phyloP scores from a whole-genome alignment of 1,140 invertebrate genomes.

The Zaprionus inermis region DNA sequence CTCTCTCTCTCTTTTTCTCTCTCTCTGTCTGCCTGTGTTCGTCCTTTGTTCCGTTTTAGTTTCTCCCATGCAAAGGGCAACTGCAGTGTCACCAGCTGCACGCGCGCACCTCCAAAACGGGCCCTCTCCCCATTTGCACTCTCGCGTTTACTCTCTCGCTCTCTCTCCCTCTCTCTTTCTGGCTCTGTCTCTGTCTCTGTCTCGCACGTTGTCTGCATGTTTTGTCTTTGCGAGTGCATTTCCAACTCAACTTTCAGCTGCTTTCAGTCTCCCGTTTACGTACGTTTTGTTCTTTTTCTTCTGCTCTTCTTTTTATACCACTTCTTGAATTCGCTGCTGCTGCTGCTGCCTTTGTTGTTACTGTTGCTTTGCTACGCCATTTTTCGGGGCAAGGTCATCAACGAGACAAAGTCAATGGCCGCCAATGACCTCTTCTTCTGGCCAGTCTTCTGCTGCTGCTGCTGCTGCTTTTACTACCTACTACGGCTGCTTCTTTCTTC shows the following conservation, averaged over 20 bases:
- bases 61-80: conserved; percentile 36
- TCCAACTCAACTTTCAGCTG: conserved; percentile 50
- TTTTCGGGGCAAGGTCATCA: conserved; percentile 84
- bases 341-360: conserved; percentile 21
- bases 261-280: not conserved
- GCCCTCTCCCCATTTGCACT: not conserved
- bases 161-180: conserved; percentile 9
- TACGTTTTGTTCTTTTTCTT: conserved; percentile 17
- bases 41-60: conserved; percentile 54
- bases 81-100: conserved; percentile 70
- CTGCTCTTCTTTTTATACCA: conserved; percentile 18
- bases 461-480: conserved; percentile 37
- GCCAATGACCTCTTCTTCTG: conserved; percentile 81
- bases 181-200: conserved; percentile 14
- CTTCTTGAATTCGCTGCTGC: conserved; percentile 10
- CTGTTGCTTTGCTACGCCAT: conserved; percentile 67
- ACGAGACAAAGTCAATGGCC: conserved; percentile 83
- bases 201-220: conserved; percentile 15
- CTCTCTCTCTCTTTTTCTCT: not conserved
- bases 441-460: conserved; percentile 37
- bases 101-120: conserved; percentile 44
- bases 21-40: conserved; percentile 17
- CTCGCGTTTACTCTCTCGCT: not conserved
- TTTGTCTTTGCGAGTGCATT: conserved; percentile 54
- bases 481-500: conserved; percentile 29